A percentile compares a stretch with the other conserved stretches of the same genome.
phyloP scores from a whole-genome alignment of 2,797 vertebrate species.

The Alcedo quadribrachys region DNA sequence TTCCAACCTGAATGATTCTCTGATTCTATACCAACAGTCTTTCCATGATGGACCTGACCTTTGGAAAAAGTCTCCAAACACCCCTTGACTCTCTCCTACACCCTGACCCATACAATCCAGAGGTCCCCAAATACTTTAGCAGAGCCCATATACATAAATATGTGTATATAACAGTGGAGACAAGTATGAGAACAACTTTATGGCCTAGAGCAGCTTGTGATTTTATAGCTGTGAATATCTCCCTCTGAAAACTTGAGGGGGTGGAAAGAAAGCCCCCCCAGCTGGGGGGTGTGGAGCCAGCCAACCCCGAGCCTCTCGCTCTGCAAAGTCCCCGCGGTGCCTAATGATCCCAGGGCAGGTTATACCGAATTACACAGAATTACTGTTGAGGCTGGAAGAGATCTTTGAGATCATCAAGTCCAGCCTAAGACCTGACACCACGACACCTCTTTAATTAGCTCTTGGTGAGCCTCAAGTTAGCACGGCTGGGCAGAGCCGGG shows the following conservation, averaged over 20 bases:
- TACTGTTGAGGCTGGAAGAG: too few species aligned
- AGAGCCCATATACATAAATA: neutral
- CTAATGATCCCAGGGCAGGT: neutral
- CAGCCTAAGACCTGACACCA: too few species aligned
- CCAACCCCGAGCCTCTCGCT: neutral
- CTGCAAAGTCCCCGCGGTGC: neutral
- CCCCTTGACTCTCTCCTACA: neutral
- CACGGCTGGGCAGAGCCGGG: neutral
- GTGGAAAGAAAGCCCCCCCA: neutral
- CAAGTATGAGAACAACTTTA: neutral
- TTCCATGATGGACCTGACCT: neutral
- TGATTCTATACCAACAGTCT: too few species aligned
- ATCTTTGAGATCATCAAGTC: too few species aligned
- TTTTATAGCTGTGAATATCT: neutral
- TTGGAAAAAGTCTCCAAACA: neutral
- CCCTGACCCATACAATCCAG: neutral
- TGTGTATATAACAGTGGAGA: neutral
- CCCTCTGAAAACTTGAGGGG: neutral
- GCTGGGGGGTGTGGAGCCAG: accelerated
- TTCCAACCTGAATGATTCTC: too few species aligned
- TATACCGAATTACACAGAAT: neutral
- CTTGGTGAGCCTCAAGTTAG: neutral
- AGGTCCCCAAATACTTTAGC: neutral
- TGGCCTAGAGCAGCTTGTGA: neutral
- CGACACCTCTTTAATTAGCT: neutral